Conservation (phyloP, 2,888 invertebrate genomes). For the Lepetodrilus schrolli region DNA sequence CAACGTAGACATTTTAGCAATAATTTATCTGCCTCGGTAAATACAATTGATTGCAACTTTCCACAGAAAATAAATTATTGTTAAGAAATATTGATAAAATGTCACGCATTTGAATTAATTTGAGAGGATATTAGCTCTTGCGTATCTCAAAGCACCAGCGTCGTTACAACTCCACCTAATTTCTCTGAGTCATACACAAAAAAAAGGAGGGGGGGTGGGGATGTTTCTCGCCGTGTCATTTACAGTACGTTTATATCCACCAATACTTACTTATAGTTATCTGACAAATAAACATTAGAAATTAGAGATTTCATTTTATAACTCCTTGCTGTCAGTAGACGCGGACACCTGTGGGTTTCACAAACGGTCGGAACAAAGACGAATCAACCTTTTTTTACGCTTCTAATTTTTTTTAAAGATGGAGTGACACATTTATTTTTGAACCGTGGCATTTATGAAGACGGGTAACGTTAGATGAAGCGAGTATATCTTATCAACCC, state of each 20-base stretch:
- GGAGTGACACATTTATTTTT: conserved; percentile 10
- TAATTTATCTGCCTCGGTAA: conserved; percentile 37
- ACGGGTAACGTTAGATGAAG: neutral
- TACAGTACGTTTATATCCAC: no score
- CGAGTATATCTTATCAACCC: neutral
- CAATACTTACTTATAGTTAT: no score
- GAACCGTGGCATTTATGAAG: conserved; percentile 5
- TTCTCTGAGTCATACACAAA: no score
- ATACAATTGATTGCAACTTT: conserved; percentile 44
- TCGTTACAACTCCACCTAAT: conserved; percentile 2
- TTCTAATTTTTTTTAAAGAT: conserved; percentile 20
- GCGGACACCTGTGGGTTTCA: neutral
- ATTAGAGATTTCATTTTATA: conserved; percentile 1
- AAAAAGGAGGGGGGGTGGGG: no score
- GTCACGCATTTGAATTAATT: conserved; percentile 39
- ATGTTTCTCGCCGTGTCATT: neutral
- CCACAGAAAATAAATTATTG: conserved; percentile 39
- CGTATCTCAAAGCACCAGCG: neutral
- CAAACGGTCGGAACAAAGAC: neutral
- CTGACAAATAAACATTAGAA: neutral
- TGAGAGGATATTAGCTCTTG: conserved; percentile 34
- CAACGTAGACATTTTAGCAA: conserved; percentile 38
- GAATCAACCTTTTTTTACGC: conserved; percentile 1
- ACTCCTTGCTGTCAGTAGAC: neutral
- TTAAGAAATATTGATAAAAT: conserved; percentile 37